Evolutionary conservation across 2,888 invertebrate species (phyloP).

Genomic region (Dasysyrphus tricinctus): DNA sequence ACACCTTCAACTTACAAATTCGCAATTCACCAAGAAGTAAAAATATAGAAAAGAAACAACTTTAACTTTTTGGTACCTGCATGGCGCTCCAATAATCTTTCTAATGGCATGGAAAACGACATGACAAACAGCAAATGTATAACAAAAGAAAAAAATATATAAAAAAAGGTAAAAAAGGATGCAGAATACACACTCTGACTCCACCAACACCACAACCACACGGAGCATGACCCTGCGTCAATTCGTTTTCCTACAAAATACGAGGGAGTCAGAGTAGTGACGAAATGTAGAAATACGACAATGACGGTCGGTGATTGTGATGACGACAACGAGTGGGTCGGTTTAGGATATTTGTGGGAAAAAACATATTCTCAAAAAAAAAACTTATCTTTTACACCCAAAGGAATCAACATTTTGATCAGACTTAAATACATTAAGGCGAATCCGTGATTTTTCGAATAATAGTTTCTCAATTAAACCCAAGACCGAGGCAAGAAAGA

Average conservation of each 20-base stretch:
- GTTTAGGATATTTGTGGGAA: neutral
- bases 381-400: neutral
- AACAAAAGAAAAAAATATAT: constrained; percentile 46
- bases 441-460: constrained; percentile 33
- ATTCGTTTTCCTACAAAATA: constrained; percentile 40
- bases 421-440: neutral
- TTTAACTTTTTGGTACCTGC: constrained; percentile 14
- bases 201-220: constrained; percentile 56
- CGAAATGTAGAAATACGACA: constrained; percentile 33
- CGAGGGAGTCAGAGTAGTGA: constrained; percentile 36
- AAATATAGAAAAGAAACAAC: neutral
- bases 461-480: constrained; percentile 52
- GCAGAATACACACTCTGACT: constrained; percentile 64
- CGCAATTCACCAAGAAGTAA: neutral
- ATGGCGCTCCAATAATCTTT: constrained; percentile 42
- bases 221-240: constrained; percentile 75
- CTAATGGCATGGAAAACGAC: constrained; percentile 38
- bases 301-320: neutral
- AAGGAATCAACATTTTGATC: constrained; percentile 6
- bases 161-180: constrained; percentile 59
- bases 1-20: neutral
- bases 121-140: constrained; percentile 55
- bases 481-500: constrained; percentile 33
- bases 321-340: neutral
- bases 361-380: neutral